Evolutionary conservation across 2,888 invertebrate genomes (phyloP).

Genomic region (Dendrolimus pini): DNA sequence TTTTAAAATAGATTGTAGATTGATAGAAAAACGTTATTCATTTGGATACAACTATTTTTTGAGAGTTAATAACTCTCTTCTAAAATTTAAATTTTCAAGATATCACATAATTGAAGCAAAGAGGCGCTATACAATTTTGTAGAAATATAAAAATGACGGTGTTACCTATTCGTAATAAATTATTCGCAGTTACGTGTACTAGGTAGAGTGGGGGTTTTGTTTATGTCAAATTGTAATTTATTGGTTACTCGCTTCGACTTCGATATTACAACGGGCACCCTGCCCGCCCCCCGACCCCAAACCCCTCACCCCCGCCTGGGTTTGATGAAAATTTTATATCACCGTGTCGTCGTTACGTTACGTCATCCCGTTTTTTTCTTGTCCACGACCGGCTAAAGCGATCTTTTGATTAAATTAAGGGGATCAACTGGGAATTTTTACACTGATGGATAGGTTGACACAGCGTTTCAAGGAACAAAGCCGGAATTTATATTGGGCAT

Average conservation of each 20-base stretch:
- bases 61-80: too few relatives aligned
- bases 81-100: too few relatives aligned
- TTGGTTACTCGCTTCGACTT: conserved; percentile 65
- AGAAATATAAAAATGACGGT: too few relatives aligned
- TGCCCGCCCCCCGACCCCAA: conserved; percentile 36
- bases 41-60: too few relatives aligned
- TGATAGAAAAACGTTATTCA: too few relatives aligned
- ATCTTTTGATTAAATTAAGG: conserved; percentile 76
- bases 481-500: conserved; percentile 68
- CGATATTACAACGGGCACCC: conserved; percentile 61
- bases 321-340: conserved; percentile 71
- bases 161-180: conserved; percentile 54
- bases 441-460: conserved; percentile 74
- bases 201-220: conserved; percentile 57
- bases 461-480: conserved; percentile 65
- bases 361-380: conserved; percentile 70
- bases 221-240: conserved; percentile 75
- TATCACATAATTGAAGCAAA: too few relatives aligned
- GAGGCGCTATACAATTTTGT: too few relatives aligned
- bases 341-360: conserved; percentile 59
- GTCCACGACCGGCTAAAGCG: conserved; percentile 65
- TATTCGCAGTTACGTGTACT: conserved; percentile 53
- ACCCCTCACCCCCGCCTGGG: conserved; percentile 30
- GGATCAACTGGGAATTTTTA: conserved; percentile 72
- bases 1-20: too few relatives aligned